Conservation (phyloP, 2,113 vertebrate species). For the Melozone crissalis region DNA sequence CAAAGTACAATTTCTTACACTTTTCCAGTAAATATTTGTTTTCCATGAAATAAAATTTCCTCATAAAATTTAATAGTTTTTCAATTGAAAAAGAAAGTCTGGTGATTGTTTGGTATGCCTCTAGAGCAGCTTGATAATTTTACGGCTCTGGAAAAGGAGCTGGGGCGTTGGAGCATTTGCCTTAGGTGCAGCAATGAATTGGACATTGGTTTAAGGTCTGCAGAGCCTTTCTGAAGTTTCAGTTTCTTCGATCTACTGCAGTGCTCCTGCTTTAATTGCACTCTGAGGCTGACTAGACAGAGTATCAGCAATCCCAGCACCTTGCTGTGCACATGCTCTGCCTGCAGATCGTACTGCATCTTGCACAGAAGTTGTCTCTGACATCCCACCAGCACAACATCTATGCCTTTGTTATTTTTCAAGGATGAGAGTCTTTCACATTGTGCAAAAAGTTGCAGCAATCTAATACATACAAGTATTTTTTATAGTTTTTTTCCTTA, state of each 20-base stretch:
- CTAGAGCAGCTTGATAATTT: not conserved
- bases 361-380: not conserved
- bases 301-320: not conserved
- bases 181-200: not conserved
- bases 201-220: not conserved
- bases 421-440: not conserved
- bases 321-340: not conserved
- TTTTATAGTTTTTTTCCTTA: constrained; percentile 6
- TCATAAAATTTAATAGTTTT: not conserved
- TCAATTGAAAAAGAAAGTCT: not conserved
- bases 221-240: not conserved
- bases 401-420: not conserved
- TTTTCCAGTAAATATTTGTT: not conserved
- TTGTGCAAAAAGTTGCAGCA: not conserved
- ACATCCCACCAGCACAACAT: not conserved
- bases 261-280: not conserved
- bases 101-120: not conserved
- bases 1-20: not conserved
- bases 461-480: not conserved
- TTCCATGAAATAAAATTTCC: not conserved
- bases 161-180: not conserved
- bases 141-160: not conserved
- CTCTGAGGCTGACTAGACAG: not conserved
- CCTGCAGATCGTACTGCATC: not conserved
- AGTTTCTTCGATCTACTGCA: not conserved